phyloP scores from a whole-genome alignment of 2,797 vertebrate genomes.

The Hypotaenidia philippensis region DNA sequence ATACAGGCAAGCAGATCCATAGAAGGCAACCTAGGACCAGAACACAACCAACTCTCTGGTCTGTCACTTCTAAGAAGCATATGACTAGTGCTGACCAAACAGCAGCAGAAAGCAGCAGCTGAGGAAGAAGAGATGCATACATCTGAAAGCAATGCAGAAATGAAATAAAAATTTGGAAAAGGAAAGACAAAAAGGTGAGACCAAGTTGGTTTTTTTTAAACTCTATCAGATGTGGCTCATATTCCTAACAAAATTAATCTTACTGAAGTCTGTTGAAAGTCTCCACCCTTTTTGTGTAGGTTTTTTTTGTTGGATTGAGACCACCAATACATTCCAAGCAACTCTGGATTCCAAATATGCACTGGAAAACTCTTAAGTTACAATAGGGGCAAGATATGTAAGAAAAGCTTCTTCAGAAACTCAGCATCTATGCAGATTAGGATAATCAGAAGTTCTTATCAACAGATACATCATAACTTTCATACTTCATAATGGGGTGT shows the following conservation, averaged over 20 bases:
- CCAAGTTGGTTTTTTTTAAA: not conserved
- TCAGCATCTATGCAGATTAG: not conserved
- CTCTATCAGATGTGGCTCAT: not conserved
- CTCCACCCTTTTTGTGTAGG: not conserved
- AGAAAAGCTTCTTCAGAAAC: not conserved
- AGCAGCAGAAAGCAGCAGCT: not conserved
- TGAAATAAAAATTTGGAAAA: not conserved
- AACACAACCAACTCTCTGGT: not conserved
- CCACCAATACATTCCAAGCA: not conserved
- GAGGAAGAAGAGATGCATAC: fast-evolving
- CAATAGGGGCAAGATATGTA: not conserved
- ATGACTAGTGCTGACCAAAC: not conserved
- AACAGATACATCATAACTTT: not conserved
- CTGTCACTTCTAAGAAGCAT: no score
- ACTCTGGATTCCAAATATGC: not conserved
- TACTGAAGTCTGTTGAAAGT: not conserved
- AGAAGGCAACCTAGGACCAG: not conserved
- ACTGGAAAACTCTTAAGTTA: not conserved
- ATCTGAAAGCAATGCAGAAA: not conserved
- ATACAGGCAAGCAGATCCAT: not conserved
- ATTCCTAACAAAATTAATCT: not conserved
- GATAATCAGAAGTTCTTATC: not conserved
- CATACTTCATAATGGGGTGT: not conserved
- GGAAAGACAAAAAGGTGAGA: not conserved
- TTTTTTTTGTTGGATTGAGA: not conserved